Evolutionary conservation across 2,888 invertebrate species (phyloP), one percentile per base, ranked within the genome.

Genomic region (Apotomis betuletana): DNA sequence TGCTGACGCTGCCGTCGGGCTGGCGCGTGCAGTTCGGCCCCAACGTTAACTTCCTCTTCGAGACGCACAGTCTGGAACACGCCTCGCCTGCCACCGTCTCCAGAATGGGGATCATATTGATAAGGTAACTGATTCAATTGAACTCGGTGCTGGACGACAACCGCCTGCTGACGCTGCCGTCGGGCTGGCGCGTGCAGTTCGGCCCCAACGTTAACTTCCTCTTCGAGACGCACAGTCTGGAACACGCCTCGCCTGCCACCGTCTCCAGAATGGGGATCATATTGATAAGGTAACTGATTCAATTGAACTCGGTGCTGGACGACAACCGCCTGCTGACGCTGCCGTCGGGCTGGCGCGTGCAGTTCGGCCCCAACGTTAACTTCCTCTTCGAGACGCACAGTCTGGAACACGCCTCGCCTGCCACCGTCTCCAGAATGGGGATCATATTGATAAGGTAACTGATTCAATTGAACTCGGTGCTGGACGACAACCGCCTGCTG

Each of bases 1-100:
- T 99, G 60, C 93, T 99, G 58, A 98, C 99, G 0, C 90, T 99
- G 80, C 97, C 98, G 1, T 98, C 99, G 5, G 99, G 99, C 64
- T 99, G 99, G 96, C 95, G 99, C 76, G 97, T 99, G 76, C 98
- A 98, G 90, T 98, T 99, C 86, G 97, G 97, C 0, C 94, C 95
- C 5, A 98, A 98, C 88, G 97, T 98, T 36, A 99, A 99, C 92
- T 99, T 99, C 83, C 93, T 99, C 68, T 99, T 99, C 91, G 99
- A 99, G 90, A 99, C 99, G 0, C 97, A 99, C 88, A 96, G 97
- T 85, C 92, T 99, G 73, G 95, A 95, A 65, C 96, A 96, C 87
- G 99, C 99, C 1, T 99, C 99, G 36, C 99, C 99, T 0, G 99
- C 99, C 0, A 99, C 99, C 0, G 97, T 99, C 61, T 99, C 99